These are phyloP conservation scores for Leucania comma DNA, from an alignment of 2,888 invertebrate genomes.

Conservation along the genomic window DNA sequence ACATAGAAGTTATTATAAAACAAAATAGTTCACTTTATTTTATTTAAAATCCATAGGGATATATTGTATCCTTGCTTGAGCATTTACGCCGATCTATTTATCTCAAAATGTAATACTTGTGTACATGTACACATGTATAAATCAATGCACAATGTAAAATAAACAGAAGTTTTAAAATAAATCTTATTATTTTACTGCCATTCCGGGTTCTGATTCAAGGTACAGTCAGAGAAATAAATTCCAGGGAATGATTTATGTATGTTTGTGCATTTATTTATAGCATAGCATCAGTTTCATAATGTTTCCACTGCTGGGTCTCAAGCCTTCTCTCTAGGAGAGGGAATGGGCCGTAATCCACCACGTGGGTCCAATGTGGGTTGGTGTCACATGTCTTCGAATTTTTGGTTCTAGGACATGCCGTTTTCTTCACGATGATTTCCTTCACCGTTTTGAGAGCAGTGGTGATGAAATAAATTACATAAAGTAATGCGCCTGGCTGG, in stretches of 20 bases:
- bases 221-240: slow-evolving; percentile 36
- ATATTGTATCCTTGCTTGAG: neutral
- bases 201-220: slow-evolving; percentile 2
- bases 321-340: too few relatives aligned
- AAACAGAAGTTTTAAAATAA: slow-evolving; percentile 18
- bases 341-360: too few relatives aligned
- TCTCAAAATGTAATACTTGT: neutral
- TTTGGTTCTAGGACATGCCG: too few relatives aligned
- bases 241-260: slow-evolving; percentile 32
- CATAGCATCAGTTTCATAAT: too few relatives aligned
- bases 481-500: too few relatives aligned
- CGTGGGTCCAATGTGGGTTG: too few relatives aligned
- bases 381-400: too few relatives aligned
- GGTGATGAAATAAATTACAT: too few relatives aligned
- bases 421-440: too few relatives aligned
- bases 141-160: slow-evolving; percentile 31
- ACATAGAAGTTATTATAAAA: neutral
- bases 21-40: neutral
- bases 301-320: too few relatives aligned
- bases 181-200: slow-evolving; percentile 30
- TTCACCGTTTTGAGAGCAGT: too few relatives aligned
- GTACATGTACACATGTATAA: too few relatives aligned
- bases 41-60: neutral
- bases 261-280: slow-evolving; percentile 15
- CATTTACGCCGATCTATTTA: neutral